Conservation (phyloP, 2,888 invertebrate genomes). For the Coelinius sp. region DNA sequence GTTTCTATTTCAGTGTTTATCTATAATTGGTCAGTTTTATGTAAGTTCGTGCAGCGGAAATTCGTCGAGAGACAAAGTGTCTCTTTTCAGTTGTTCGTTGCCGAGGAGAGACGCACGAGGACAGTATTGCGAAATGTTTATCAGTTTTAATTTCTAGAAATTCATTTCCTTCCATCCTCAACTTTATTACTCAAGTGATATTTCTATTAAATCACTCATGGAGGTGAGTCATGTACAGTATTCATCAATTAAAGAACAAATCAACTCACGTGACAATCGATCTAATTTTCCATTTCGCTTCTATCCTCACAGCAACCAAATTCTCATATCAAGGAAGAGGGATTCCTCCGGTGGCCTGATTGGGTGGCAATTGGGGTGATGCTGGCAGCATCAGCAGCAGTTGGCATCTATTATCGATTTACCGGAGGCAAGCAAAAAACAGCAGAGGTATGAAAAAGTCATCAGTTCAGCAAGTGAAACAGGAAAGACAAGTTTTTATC, state of each 20-base stretch:
- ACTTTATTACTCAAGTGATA: background rate
- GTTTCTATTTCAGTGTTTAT: constrained; percentile 2
- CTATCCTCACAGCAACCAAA: background rate
- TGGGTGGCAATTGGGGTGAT: constrained; percentile 83
- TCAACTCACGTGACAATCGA: background rate
- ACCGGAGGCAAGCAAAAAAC: constrained; percentile 89
- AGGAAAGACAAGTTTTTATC: background rate
- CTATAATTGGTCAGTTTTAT: constrained; percentile 6
- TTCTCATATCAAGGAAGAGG: background rate
- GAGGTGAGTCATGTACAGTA: background rate
- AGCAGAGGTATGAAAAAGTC: constrained; percentile 37
- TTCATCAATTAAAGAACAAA: background rate
- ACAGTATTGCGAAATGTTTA: background rate
- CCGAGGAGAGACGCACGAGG: background rate
- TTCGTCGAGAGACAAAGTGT: background rate
- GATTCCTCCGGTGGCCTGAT: constrained; percentile 73
- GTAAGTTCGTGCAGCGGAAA: constrained; percentile 4
- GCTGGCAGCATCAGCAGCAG: constrained; percentile 80
- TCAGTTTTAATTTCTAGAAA: background rate
- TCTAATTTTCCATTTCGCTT: background rate
- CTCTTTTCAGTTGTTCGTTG: background rate
- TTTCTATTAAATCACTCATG: background rate
- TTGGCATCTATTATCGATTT: constrained; percentile 89
- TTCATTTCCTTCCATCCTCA: background rate
- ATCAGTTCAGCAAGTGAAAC: background rate